Evolutionary conservation across 2,888 invertebrate genomes (phyloP).

Genomic region (Theretra japonica): DNA sequence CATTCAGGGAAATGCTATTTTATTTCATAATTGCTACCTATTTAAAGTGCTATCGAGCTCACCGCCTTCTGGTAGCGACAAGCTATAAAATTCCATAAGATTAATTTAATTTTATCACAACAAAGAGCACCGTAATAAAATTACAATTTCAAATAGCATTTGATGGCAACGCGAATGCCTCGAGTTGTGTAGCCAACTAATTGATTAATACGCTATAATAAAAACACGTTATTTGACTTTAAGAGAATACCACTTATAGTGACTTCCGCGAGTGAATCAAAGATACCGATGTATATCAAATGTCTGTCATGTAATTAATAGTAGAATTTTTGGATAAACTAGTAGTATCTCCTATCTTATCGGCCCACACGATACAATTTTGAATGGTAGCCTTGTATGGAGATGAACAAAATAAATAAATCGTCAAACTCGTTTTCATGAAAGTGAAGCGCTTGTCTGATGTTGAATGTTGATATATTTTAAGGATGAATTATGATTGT

Average conservation of each 20-base stretch:
- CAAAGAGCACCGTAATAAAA: conserved; percentile 7
- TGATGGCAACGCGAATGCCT: not conserved
- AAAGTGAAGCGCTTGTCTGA: not conserved
- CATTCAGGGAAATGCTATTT: too few species aligned
- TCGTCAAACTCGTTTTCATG: conserved; percentile 4
- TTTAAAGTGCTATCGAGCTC: not conserved
- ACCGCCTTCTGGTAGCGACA: not conserved
- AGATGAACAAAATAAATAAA: not conserved
- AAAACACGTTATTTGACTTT: conserved; percentile 24
- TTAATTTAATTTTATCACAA: conserved; percentile 9
- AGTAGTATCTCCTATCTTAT: conserved; percentile 9
- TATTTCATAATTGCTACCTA: not conserved
- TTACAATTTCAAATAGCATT: conserved; percentile 26
- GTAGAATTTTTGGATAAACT: conserved; percentile 11
- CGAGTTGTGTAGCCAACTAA: conserved; percentile 1
- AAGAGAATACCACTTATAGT: conserved; percentile 8
- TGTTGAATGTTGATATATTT: not conserved
- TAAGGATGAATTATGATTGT: not conserved
- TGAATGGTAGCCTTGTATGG: not conserved
- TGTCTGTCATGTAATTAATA: conserved; percentile 25
- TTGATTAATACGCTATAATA: conserved; percentile 16
- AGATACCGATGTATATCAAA: conserved; percentile 18
- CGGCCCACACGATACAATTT: conserved; percentile 8
- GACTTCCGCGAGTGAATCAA: conserved; percentile 25
- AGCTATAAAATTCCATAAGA: not conserved